Base-by-base conservation (phyloP, 2,113 vertebrate species). In the Paradoxurus hermaphroditus region DNA sequence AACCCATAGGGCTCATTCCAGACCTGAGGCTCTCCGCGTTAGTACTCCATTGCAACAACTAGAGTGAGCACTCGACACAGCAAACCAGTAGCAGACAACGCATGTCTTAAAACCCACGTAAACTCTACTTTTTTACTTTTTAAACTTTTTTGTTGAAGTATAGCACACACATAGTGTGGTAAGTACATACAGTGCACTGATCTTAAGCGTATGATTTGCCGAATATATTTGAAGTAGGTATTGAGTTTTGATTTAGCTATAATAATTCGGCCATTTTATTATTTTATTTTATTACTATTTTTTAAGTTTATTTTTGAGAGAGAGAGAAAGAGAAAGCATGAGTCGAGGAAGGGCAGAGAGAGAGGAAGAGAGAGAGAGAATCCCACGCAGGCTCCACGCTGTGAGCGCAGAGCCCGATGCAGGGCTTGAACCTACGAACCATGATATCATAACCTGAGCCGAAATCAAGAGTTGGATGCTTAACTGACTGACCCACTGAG, bases 211-310 rank as follows among this genome's bases (percentile, higher is more conserved):
- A 77, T 16, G 78, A 62, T 62, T 62, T 39, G 67, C 51, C 92
- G 56, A 96, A 67, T 90, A 89, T 73, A 95, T 96, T 95, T 23
- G 72, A 91, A 91, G 70, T 84, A 90, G 62, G 19, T 59, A 72
- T 67, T 34, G 19, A 96, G 78, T 87, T 95, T 36, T 73, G 77
- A 93, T 93, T 84, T 90, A 94, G 67, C 77, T 77, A 39, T 65
- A 44, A 53, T 49, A 84, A 91, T 31, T 75, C 53, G 73, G 5
- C 34, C 39, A 84, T 95, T 87, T 68, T 18, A 90, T 56, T 7
- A 56, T 56, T 56, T 56, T 56, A 56, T 56, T 49, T 49, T 56
- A 21, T 51, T 14, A 51, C 8, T 56, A 23, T 56, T 59, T 59
- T 59, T 21, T 23, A 23, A 23, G 18, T 59, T 59, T 59, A 59